These are phyloP conservation scores for Linurgus olivaceus DNA, from an alignment of 2,797 vertebrate genomes.

Conservation along the genomic window DNA sequence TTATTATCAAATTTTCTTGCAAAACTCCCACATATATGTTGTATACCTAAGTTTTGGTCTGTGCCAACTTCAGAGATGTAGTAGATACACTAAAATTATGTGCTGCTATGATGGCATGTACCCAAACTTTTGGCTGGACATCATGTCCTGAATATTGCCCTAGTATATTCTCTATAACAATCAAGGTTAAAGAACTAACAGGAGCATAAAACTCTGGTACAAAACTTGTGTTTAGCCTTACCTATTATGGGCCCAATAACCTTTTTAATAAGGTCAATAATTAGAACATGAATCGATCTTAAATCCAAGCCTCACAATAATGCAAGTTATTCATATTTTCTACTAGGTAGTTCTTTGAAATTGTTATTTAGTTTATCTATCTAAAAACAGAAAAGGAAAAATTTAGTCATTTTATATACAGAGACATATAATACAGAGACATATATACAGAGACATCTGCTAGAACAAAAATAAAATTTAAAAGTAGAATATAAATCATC, in stretches of 20 bases:
- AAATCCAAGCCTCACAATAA: background rate
- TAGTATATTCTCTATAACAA: background rate
- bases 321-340: background rate
- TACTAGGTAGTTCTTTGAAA: background rate
- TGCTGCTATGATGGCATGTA: accelerated
- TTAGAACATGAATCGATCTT: background rate
- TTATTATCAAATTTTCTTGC: background rate
- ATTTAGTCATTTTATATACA: background rate
- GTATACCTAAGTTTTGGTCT: background rate
- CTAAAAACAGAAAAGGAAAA: background rate
- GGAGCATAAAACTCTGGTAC: background rate
- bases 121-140: background rate
- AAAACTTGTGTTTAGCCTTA: background rate
- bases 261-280: background rate
- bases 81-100: background rate
- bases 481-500: background rate
- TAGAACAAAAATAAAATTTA: background rate
- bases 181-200: background rate
- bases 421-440: background rate
- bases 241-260: accelerated
- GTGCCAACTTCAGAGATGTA: background rate
- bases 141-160: background rate
- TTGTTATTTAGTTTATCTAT: background rate
- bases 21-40: background rate
- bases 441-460: background rate